phyloP scores from a whole-genome alignment of 2,113 vertebrate genomes.

The Fregata magnificens region DNA sequence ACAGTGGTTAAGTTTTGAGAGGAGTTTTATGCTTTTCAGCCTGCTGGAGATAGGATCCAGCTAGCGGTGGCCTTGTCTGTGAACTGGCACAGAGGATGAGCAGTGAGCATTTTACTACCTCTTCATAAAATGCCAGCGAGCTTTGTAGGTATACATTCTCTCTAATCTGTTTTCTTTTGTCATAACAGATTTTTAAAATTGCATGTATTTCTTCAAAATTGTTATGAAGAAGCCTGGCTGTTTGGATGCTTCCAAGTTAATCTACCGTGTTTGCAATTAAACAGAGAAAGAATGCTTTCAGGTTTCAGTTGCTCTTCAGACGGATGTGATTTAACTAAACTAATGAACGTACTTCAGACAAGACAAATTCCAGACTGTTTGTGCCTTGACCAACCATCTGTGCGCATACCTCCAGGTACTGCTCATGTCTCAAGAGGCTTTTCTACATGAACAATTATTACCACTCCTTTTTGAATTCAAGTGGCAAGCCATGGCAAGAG shows the following conservation, averaged over 20 bases:
- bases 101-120: neutral
- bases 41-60: neutral
- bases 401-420: constrained; percentile 79
- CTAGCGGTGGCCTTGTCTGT: neutral
- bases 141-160: neutral
- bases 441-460: constrained; percentile 74
- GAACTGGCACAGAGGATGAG: neutral
- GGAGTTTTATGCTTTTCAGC: constrained; percentile 18
- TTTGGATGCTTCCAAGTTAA: constrained; percentile 53
- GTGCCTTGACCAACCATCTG: constrained; percentile 80
- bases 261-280: constrained; percentile 57
- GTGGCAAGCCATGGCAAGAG: constrained; percentile 73
- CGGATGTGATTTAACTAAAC: constrained; percentile 73
- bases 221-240: neutral
- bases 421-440: constrained; percentile 82
- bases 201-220: neutral
- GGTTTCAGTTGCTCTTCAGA: constrained; percentile 61
- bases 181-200: neutral
- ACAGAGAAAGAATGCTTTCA: constrained; percentile 60
- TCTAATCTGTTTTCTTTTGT: neutral
- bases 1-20: neutral
- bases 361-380: constrained; percentile 83
- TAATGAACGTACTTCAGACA: constrained; percentile 79
- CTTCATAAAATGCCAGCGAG: neutral
- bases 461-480: constrained; percentile 59